Conservation (phyloP, 2,797 vertebrate species). For the Lacerta viridis region DNA sequence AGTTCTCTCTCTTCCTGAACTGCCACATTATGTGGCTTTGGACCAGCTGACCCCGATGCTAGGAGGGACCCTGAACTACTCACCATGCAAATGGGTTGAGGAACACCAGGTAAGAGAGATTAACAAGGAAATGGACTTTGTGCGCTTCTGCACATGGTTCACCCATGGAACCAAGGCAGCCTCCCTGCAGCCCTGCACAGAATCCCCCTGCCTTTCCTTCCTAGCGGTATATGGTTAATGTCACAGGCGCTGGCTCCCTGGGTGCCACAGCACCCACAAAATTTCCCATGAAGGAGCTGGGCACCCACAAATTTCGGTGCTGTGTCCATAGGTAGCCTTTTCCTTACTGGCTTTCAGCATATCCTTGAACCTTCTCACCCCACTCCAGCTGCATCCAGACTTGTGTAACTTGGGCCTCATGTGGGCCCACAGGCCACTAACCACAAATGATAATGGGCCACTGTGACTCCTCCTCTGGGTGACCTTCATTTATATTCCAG, state of each 20-base stretch:
- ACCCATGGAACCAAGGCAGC: background rate
- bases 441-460: background rate
- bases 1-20: conserved; percentile 61
- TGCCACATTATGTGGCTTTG: conserved; percentile 64
- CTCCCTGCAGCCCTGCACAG: background rate
- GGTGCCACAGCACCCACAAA: no score
- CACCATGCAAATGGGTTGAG: conserved; percentile 69
- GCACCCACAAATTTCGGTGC: no score
- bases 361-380: background rate
- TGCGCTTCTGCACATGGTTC: background rate
- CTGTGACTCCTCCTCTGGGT: background rate
- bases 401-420: background rate
- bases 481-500: background rate
- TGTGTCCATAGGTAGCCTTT: background rate
- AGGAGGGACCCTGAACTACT: conserved; percentile 61
- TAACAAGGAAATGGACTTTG: background rate
- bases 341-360: background rate
- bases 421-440: background rate
- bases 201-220: background rate
- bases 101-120: conserved; percentile 67
- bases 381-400: background rate
- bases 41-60: conserved; percentile 67
- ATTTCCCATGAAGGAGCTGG: no score
- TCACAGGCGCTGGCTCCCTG: no score
- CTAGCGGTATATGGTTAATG: no score